Percentiles rank a stretch among this genome's conserved stretches.
Evolutionary conservation across 2,113 vertebrate genomes (phyloP).

Genomic region (Trichechus manatus): DNA sequence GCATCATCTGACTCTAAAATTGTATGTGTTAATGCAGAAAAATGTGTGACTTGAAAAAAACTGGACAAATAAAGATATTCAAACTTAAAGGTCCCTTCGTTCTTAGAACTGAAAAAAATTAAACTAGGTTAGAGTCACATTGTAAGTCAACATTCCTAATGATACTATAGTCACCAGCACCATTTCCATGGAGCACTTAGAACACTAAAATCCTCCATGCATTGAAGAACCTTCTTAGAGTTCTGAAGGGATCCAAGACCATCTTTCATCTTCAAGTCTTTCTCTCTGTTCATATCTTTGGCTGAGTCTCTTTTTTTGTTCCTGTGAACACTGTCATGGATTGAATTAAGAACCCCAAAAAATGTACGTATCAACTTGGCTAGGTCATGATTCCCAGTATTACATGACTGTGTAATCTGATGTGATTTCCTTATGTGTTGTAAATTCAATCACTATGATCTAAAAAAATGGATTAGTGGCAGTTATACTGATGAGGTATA

Average conservation of each 20-base stretch:
- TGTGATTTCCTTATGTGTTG: too few species aligned
- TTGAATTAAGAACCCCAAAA: too few species aligned
- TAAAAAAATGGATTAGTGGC: too few species aligned
- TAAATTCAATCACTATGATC: too few species aligned
- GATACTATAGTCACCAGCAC: neutral
- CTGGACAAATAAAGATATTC: neutral
- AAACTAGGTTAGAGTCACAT: neutral
- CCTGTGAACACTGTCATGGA: neutral
- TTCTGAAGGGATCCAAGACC: neutral
- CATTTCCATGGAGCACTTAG: neutral
- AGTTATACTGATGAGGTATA: too few species aligned
- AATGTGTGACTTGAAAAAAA: neutral
- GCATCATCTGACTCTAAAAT: neutral
- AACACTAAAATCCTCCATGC: neutral
- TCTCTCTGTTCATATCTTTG: neutral
- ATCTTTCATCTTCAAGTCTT: neutral
- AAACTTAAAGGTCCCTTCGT: slow-evolving; percentile 24
- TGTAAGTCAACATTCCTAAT: neutral
- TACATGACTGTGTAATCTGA: too few species aligned
- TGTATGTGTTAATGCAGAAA: neutral
- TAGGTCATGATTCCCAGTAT: too few species aligned
- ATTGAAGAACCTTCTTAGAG: neutral
- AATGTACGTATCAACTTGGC: too few species aligned
- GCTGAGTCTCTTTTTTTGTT: neutral
- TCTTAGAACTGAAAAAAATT: slow-evolving; percentile 5